phyloP scores from a whole-genome alignment of 2,113 vertebrate species.

The Sebastes schlegelii region DNA sequence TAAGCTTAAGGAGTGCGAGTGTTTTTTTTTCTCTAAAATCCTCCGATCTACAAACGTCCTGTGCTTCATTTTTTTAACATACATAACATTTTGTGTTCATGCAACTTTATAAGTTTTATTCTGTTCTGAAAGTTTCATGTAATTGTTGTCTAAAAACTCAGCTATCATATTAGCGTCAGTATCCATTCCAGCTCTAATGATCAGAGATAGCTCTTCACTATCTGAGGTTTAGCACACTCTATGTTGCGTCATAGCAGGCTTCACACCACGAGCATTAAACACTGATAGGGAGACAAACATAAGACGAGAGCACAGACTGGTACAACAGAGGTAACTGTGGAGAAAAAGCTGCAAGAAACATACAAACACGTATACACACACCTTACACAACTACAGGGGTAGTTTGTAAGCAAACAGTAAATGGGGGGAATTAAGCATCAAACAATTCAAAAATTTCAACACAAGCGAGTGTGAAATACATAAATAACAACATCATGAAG shows the following conservation, averaged over 20 bases:
- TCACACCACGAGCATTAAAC: conserved; percentile 15
- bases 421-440: neutral
- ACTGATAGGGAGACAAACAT: conserved; percentile 23
- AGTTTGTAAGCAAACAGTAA: conserved; percentile 51
- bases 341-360: conserved; percentile 36
- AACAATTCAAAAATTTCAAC: neutral
- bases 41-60: neutral
- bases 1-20: neutral
- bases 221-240: neutral
- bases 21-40: neutral
- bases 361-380: conserved; percentile 7
- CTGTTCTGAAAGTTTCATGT: neutral
- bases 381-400: conserved; percentile 43
- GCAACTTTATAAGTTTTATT: neutral
- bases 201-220: neutral
- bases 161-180: neutral
- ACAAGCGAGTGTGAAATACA: neutral
- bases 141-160: neutral
- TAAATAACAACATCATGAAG: neutral
- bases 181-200: neutral
- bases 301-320: conserved; percentile 18
- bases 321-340: conserved; percentile 27
- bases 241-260: neutral
- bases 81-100: neutral
- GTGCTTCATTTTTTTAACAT: neutral